Base-by-base conservation (phyloP, 1,140 invertebrate species). In the Ladona fulva region DNA sequence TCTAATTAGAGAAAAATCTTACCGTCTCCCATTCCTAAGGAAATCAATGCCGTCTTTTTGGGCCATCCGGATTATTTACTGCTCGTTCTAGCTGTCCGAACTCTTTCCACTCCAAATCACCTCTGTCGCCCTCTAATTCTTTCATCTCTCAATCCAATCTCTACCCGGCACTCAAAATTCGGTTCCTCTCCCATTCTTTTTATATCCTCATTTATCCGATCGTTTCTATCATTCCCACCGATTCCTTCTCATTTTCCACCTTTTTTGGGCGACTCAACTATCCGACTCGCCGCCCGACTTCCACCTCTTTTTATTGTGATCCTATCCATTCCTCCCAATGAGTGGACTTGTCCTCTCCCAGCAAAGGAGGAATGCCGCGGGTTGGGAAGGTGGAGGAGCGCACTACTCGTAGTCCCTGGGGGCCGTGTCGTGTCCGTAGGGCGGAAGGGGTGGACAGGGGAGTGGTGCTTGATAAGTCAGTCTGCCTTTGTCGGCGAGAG, bases 361-460 rank as follows among this genome's bases (percentile, higher is more conserved):
- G 52, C 52, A 66, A 66, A 66, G 52, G 52, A 66, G n/a, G 52
- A 66, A 66, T 66, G 52, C 52, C 52, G 52, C 52, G 52, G 52
- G 3, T 10, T 10, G 19, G 44, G 44, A 52, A 52, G 44, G 44
- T 10, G 44, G 12, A 66, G 52, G 52, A 66, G 52, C 52, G 14
- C 52, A 66, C 14, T 22, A 66, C 52, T 22, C 52, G 52, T 5
- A 66, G 52, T 66, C 52, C 52, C 52, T 22, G 52, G 52, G 52
- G 52, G 16, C 52, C 52, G 52, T 66, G 52, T 66, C 52, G n/a
- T 66, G 52, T 16, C 52, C 52, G 52, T 6, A 12, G 52, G 52
- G 52, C 14, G 14, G 52, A 12, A 6, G 52, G 52, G 52, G 3
- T 12, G 52, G 52, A 22, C n/a, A 16, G 52, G 52, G 52, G 52